Evolutionary conservation across 1,140 invertebrate species (phyloP).

Genomic region (Trypoxylus dichotomus): DNA sequence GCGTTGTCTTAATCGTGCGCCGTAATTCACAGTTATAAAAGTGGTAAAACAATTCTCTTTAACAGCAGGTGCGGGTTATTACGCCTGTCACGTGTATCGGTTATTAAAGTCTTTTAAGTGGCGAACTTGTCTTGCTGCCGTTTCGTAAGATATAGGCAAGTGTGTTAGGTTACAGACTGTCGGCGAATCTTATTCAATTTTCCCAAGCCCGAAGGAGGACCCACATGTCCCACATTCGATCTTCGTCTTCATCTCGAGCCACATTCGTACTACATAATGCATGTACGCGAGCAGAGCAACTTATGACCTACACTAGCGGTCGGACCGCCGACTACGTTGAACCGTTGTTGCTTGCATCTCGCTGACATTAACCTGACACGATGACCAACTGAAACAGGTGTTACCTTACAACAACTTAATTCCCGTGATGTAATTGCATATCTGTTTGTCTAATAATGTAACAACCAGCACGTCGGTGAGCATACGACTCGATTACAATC

Average conservation of each 20-base stretch:
- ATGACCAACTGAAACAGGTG: neutral
- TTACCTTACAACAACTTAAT: neutral
- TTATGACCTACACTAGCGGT: neutral
- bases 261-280: neutral
- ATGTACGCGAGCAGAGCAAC: neutral
- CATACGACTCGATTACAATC: neutral
- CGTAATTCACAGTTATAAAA: neutral
- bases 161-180: neutral
- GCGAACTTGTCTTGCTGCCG: neutral
- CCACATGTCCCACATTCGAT: neutral
- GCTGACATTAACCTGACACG: neutral
- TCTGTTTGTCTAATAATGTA: neutral
- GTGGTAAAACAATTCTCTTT: neutral
- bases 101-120: neutral
- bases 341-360: neutral
- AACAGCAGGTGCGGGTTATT: too few species aligned
- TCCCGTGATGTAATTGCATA: neutral
- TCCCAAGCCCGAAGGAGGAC: neutral
- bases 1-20: neutral
- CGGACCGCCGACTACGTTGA: neutral
- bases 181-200: neutral
- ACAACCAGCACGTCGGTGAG: neutral
- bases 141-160: neutral
- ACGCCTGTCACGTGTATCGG: too few species aligned
- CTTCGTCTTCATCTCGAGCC: too few species aligned